Evolutionary conservation across 2,797 vertebrate species (phyloP).

Genomic region (Florisuga fusca): DNA sequence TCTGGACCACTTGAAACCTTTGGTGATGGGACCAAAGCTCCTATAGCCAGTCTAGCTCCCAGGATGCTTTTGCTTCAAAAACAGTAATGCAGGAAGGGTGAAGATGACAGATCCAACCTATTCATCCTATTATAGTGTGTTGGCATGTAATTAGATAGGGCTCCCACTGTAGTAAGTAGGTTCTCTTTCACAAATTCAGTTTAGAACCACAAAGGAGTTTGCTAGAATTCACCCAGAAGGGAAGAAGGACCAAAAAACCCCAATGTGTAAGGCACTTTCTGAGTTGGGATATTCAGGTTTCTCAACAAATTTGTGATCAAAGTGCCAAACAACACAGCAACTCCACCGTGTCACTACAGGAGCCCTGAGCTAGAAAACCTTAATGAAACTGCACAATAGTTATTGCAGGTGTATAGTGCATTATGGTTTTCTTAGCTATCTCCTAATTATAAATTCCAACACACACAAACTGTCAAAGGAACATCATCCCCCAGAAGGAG

Average conservation of each 20-base stretch:
- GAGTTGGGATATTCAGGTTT: background rate
- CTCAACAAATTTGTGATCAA: background rate
- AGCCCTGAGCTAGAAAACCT: background rate
- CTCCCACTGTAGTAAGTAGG: background rate
- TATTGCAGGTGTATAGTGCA: background rate
- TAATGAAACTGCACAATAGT: background rate
- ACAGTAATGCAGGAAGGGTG: background rate
- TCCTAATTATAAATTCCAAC: background rate
- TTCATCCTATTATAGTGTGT: background rate
- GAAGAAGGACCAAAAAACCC: background rate
- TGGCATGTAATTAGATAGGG: background rate
- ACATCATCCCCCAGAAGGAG: background rate
- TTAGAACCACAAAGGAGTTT: background rate
- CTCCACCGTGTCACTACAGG: background rate
- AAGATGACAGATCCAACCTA: background rate
- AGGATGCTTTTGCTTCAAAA: background rate
- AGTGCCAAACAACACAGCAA: background rate
- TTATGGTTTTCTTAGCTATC: background rate
- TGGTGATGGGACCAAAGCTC: background rate
- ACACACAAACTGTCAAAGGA: background rate
- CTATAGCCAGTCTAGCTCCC: background rate
- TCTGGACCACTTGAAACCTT: background rate
- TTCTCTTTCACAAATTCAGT: background rate
- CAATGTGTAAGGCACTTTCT: background rate
- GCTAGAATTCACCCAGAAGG: background rate